Evolutionary conservation across 2,113 vertebrate genomes (phyloP).

Genomic region (Seriola quinqueradiata): DNA sequence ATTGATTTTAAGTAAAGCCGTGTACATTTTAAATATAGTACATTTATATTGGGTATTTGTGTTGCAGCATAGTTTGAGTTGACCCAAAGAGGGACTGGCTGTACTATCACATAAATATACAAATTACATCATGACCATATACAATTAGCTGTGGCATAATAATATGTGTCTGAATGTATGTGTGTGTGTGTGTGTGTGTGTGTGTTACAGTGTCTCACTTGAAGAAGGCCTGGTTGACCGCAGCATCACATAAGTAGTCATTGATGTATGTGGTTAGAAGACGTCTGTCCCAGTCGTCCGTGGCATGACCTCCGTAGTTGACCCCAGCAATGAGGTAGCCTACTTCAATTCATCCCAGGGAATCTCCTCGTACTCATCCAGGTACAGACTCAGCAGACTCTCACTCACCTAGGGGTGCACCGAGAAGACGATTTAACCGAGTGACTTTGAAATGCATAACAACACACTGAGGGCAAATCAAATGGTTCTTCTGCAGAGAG

Average conservation of each 20-base stretch:
- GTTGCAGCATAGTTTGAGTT: neutral
- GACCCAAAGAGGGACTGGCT: neutral
- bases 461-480: constrained; percentile 10
- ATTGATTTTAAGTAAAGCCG: neutral
- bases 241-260: constrained; percentile 88
- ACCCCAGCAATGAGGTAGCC: constrained; percentile 85
- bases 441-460: constrained; percentile 22
- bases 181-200: neutral
- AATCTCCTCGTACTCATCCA: constrained; percentile 87
- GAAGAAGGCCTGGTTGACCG: constrained; percentile 79
- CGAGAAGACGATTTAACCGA: neutral
- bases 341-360: constrained; percentile 88
- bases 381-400: constrained; percentile 86
- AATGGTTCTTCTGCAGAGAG: constrained; percentile 12
- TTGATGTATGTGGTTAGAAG: constrained; percentile 90
- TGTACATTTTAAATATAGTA: neutral
- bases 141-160: neutral
- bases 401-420: constrained; percentile 79
- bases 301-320: constrained; percentile 91
- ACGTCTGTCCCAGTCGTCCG: constrained; percentile 89
- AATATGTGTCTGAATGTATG: neutral
- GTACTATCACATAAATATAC: neutral
- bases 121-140: neutral
- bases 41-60: neutral
- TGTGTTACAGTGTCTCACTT: constrained; percentile 77